A percentile compares a stretch with the other conserved stretches of the same genome.
Conservation (phyloP, 2,113 vertebrate genomes). For the Pungitius pungitius region DNA sequence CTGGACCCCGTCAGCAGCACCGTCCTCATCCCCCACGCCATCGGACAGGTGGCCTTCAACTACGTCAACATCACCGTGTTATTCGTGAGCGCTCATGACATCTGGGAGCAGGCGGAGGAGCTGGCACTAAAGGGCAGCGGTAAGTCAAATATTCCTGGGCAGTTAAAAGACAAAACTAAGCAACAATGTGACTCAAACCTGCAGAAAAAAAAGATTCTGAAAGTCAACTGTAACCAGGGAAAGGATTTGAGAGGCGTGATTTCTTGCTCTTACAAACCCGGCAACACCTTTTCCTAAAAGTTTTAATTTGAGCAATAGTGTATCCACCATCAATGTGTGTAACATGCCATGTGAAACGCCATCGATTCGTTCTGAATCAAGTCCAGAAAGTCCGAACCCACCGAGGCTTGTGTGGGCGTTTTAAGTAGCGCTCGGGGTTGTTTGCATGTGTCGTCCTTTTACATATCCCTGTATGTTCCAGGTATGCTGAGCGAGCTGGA, state of each 20-base stretch:
- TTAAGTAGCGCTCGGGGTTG: background rate
- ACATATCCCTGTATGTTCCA: conserved; percentile 62
- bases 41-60: conserved; percentile 86
- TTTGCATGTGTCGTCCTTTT: background rate
- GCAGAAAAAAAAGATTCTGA: background rate
- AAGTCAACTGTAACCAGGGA: background rate
- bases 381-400: background rate
- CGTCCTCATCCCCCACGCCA: conserved; percentile 80
- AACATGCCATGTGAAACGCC: no score
- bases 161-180: background rate
- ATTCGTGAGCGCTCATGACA: conserved; percentile 86
- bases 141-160: conserved; percentile 58
- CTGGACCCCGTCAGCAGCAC: conserved; percentile 50
- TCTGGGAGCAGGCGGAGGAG: conserved; percentile 91
- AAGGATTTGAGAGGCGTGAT: no score
- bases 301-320: no score
- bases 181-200: background rate
- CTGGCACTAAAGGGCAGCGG: conserved; percentile 85
- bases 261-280: no score
- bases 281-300: no score
- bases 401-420: background rate
- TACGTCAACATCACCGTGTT: conserved; percentile 92
- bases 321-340: no score
- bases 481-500: conserved; percentile 89
- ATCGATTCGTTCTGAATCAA: background rate